Conservation (phyloP, 2,888 invertebrate genomes). For the Habroteleia sp. region DNA sequence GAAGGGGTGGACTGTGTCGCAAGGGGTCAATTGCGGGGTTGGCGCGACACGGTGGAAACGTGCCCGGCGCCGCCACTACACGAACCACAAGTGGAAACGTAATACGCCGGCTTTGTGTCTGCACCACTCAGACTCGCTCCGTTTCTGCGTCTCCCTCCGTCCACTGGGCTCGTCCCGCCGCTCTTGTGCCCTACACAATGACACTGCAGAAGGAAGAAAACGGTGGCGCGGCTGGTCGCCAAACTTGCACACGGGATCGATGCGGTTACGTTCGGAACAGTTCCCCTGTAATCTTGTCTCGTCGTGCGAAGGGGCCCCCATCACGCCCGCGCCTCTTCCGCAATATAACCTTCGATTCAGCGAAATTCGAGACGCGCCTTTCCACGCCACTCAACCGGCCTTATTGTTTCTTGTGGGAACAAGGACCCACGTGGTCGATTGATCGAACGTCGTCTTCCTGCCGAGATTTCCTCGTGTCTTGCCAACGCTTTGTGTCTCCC, state of each 20-base stretch:
- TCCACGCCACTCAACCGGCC: constrained; percentile 73
- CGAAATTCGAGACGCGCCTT: constrained; percentile 80
- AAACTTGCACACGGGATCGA: constrained; percentile 59
- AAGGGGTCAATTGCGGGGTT: constrained; percentile 26
- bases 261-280: constrained; percentile 12
- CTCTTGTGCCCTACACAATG: constrained; percentile 74
- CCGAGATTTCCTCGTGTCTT: constrained; percentile 5
- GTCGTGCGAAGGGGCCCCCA: constrained; percentile 42
- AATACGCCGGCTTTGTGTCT: constrained; percentile 78
- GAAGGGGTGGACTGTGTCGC: constrained; percentile 4
- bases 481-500: neutral
- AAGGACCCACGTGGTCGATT: constrained; percentile 52
- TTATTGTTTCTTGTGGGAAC: constrained; percentile 79
- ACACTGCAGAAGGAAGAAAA: constrained; percentile 75
- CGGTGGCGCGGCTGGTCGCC: constrained; percentile 68
- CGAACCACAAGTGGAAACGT: constrained; percentile 74
- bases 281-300: constrained; percentile 32
- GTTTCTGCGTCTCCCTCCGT: neutral
- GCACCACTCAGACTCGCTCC: constrained; percentile 71
- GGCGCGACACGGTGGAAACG: constrained; percentile 48
- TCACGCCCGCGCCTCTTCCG: constrained; percentile 59
- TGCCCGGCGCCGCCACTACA: constrained; percentile 49
- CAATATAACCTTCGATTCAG: constrained; percentile 79
- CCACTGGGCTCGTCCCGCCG: constrained; percentile 48
- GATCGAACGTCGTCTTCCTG: constrained; percentile 67